phyloP scores from a whole-genome alignment of 92 coral and sea anemone genomes.

The Epizoanthus scotinus region DNA sequence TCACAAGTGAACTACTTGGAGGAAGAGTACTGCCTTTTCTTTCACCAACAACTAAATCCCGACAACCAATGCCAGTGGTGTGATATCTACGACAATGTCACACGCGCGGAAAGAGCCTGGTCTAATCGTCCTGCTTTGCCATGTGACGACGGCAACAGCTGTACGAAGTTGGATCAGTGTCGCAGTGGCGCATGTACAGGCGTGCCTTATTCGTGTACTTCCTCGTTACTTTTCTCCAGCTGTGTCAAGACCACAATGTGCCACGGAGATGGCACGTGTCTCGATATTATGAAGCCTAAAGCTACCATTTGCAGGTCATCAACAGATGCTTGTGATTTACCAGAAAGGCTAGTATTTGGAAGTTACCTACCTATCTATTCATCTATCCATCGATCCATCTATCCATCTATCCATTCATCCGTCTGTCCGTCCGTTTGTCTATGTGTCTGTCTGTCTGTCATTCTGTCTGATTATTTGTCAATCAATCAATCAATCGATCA shows the following conservation, averaged over 20 bases:
- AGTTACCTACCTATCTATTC: not conserved
- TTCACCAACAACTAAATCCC: constrained; percentile 72
- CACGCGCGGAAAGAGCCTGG: constrained; percentile 69
- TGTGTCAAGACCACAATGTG: constrained; percentile 77
- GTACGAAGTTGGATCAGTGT: constrained; percentile 79
- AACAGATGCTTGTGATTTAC: constrained; percentile 74
- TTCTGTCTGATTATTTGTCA: too few relatives aligned
- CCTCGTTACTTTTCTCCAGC: constrained; percentile 62
- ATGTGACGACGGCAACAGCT: constrained; percentile 73
- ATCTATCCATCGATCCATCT: too few relatives aligned
- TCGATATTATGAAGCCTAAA: constrained; percentile 49
- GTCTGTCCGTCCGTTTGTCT: too few relatives aligned
- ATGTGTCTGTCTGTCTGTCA: too few relatives aligned
- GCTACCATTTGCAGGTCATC: constrained; percentile 81
- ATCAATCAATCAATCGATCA: too few relatives aligned
- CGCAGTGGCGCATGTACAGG: constrained; percentile 69
- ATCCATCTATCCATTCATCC: too few relatives aligned
- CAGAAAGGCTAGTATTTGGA: constrained; percentile 65
- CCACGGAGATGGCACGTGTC: constrained; percentile 83
- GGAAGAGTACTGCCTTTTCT: not conserved
- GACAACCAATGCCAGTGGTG: constrained; percentile 93
- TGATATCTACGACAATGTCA: constrained; percentile 63
- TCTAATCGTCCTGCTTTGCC: constrained; percentile 76
- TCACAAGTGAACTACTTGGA: too few relatives aligned
- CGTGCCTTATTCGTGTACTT: constrained; percentile 69